Evolutionary conservation across 2,888 invertebrate species (phyloP).

Genomic region (Cerceris rybyensis): DNA sequence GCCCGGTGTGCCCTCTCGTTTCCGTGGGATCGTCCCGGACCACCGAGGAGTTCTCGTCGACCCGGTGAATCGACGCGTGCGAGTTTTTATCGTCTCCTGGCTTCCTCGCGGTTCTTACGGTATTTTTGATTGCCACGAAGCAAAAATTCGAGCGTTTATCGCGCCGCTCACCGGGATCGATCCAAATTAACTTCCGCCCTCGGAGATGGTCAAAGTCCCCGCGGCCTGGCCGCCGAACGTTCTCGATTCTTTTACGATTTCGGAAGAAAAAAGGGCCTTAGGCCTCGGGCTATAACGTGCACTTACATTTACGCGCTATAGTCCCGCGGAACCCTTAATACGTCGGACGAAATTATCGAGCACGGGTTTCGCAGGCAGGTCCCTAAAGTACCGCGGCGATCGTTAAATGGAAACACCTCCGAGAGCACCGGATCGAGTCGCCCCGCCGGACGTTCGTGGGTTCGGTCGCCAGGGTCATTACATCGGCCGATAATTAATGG

Average conservation of each 20-base stretch:
- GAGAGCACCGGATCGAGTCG: slow-evolving; percentile 47
- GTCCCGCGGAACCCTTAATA: slow-evolving; percentile 49
- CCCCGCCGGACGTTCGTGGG: slow-evolving; percentile 47
- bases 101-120: not conserved
- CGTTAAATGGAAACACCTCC: slow-evolving; percentile 64
- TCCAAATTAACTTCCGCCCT: slow-evolving; percentile 22
- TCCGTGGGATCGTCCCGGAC: no score
- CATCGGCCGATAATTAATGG: slow-evolving; percentile 73
- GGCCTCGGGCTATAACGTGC: slow-evolving; percentile 52
- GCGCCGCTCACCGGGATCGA: slow-evolving; percentile 5
- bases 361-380: slow-evolving; percentile 51
- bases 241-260: slow-evolving; percentile 38
- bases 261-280: slow-evolving; percentile 36
- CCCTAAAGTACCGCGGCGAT: slow-evolving; percentile 51
- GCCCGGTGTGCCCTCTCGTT: not conserved
- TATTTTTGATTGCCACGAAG: not conserved
- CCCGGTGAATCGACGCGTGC: not conserved
- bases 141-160: slow-evolving; percentile 5
- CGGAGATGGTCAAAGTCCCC: slow-evolving; percentile 4
- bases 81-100: not conserved
- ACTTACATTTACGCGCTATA: slow-evolving; percentile 50
- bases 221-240: not conserved
- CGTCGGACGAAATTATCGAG: slow-evolving; percentile 62
- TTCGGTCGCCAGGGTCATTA: slow-evolving; percentile 68
- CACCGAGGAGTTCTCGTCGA: no score